Conservation (phyloP, 30 jellyfish, hydroid and myxozoan species). For the Nemopilema nomurai region DNA sequence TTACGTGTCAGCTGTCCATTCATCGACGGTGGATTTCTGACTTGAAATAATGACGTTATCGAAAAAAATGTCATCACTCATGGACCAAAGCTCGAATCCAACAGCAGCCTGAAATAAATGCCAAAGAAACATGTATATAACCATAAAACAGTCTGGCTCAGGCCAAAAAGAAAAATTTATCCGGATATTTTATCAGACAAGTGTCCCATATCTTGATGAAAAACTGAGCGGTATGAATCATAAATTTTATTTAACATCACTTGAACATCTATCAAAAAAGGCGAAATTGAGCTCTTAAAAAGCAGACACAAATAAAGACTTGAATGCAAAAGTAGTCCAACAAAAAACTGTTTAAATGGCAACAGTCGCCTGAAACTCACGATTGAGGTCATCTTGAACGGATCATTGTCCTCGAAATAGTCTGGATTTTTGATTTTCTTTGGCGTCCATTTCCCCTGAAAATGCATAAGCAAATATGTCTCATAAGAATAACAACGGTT, state of each 20-base stretch:
- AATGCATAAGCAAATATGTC: background rate
- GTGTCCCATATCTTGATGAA: no score
- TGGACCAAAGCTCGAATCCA: constrained; percentile 97
- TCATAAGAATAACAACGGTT: no score
- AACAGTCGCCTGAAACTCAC: constrained; percentile 49
- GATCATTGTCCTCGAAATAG: constrained; percentile 89
- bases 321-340: background rate
- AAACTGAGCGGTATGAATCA: no score
- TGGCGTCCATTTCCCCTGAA: constrained; percentile 95
- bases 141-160: background rate
- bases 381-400: constrained; percentile 95
- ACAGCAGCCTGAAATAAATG: constrained; percentile 79
- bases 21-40: constrained; percentile 76
- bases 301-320: background rate
- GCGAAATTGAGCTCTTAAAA: background rate
- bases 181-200: no score
- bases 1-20: constrained; percentile 98
- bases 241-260: no score
- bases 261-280: no score
- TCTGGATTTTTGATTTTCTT: constrained; percentile 85
- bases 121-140: background rate
- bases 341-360: background rate
- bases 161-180: background rate
- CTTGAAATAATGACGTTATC: constrained; percentile 90
- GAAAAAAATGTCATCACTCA: constrained; percentile 88